A percentile compares a stretch with the other conserved stretches of the same genome.
Evolutionary conservation across 2,797 vertebrate species (phyloP).

Genomic region (Coccyzus lansbergi): DNA sequence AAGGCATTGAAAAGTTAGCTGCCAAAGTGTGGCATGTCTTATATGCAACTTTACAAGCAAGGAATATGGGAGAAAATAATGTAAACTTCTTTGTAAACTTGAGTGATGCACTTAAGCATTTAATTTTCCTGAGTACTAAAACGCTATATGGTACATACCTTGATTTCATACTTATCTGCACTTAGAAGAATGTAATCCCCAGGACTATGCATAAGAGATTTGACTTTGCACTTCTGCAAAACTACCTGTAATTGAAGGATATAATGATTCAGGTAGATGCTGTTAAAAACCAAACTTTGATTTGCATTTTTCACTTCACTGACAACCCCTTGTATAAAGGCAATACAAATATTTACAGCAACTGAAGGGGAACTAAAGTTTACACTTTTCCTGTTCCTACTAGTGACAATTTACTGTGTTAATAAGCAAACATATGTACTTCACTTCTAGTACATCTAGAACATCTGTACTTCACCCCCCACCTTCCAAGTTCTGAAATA

Average conservation of each 20-base stretch:
- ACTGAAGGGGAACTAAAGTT: not conserved
- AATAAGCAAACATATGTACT: not conserved
- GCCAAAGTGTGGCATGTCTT: not conserved
- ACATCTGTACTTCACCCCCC: not conserved
- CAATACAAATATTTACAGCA: not conserved
- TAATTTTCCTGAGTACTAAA: not conserved
- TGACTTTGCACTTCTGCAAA: slow-evolving; percentile 94
- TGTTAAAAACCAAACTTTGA: not conserved
- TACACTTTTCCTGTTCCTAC: not conserved
- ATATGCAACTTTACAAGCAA: not conserved
- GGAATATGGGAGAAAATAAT: not conserved
- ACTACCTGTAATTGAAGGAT: slow-evolving; percentile 85
- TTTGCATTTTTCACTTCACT: not conserved
- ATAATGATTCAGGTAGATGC: not conserved
- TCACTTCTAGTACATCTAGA: not conserved
- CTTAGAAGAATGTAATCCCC: slow-evolving; percentile 96
- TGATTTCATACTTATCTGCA: slow-evolving; percentile 98
- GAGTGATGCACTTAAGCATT: not conserved
- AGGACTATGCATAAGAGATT: slow-evolving; percentile 95
- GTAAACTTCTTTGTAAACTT: not conserved
- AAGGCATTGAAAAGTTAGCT: not conserved
- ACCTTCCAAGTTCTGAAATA: not conserved
- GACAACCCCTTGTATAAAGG: not conserved
- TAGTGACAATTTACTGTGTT: not conserved
- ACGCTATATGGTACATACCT: slow-evolving; percentile 81